phyloP scores from a whole-genome alignment of 1,140 invertebrate genomes.

The Zaprionus gabonicus region DNA sequence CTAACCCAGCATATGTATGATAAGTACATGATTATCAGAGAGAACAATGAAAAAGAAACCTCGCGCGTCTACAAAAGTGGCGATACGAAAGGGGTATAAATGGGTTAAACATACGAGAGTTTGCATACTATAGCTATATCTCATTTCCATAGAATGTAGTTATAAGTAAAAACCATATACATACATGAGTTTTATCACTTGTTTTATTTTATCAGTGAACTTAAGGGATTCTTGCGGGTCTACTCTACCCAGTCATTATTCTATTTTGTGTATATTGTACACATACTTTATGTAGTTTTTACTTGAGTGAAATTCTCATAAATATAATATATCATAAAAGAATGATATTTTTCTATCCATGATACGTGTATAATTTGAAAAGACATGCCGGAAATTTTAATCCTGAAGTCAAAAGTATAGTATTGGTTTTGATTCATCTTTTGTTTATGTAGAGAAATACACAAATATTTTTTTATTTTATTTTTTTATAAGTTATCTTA shows the following conservation, averaged over 20 bases:
- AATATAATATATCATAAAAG: no score
- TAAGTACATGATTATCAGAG: slow-evolving; percentile 43
- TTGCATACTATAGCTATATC: not conserved
- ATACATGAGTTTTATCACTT: not conserved
- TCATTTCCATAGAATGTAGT: not conserved
- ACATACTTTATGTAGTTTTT: no score
- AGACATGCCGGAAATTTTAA: no score
- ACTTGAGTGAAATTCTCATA: no score
- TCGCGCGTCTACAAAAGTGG: not conserved
- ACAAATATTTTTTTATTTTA: not conserved
- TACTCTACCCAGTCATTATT: not conserved
- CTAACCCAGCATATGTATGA: slow-evolving; percentile 21
- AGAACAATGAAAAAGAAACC: slow-evolving; percentile 19
- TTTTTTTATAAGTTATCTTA: not conserved
- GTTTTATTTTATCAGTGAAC: slow-evolving; percentile 19
- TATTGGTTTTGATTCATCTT: no score
- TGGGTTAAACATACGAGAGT: slow-evolving; percentile 17
- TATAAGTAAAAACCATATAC: not conserved
- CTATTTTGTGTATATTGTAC: not conserved
- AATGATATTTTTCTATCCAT: no score
- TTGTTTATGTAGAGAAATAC: no score
- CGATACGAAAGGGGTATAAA: slow-evolving; percentile 6
- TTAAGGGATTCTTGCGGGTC: slow-evolving; percentile 1
- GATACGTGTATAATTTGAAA: no score
- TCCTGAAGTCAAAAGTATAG: no score